These are phyloP conservation scores for Sarcophaga carnaria DNA, from an alignment of 2,888 invertebrate species.

Conservation along the genomic window DNA sequence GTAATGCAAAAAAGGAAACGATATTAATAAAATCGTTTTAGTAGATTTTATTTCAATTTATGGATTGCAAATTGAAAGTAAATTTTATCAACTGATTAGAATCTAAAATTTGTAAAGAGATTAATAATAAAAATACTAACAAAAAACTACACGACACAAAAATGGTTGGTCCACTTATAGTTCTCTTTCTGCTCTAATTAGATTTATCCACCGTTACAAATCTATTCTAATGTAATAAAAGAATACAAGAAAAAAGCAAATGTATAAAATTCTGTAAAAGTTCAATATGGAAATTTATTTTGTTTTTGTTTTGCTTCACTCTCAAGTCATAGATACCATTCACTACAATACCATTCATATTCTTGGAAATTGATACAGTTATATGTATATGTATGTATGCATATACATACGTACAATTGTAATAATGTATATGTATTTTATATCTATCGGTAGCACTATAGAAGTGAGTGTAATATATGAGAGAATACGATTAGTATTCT, in stretches of 20 bases:
- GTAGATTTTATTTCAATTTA: too few relatives aligned
- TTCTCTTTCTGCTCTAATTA: too few relatives aligned
- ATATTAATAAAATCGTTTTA: too few relatives aligned
- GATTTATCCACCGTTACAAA: neutral
- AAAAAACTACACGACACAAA: too few relatives aligned
- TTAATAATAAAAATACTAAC: too few relatives aligned
- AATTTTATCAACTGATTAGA: too few relatives aligned
- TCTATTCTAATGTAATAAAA: conserved; percentile 33
- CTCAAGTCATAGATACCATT: conserved; percentile 7
- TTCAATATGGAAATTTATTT: conserved; percentile 47
- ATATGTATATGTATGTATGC: neutral
- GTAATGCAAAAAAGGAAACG: too few relatives aligned
- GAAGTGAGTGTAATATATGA: conserved; percentile 41
- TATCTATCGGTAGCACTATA: neutral
- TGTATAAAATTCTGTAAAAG: neutral
- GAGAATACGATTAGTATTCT: conserved; percentile 54
- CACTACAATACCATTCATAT: conserved; percentile 12
- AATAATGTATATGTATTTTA: conserved; percentile 1
- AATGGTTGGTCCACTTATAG: too few relatives aligned
- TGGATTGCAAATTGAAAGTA: too few relatives aligned
- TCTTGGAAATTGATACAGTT: conserved; percentile 55
- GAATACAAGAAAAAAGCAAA: neutral
- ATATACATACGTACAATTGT: neutral
- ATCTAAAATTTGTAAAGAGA: too few relatives aligned
- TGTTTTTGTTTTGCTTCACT: conserved; percentile 10